Evolutionary conservation across 2,113 vertebrate species (phyloP).

Genomic region (Origma solitaria): DNA sequence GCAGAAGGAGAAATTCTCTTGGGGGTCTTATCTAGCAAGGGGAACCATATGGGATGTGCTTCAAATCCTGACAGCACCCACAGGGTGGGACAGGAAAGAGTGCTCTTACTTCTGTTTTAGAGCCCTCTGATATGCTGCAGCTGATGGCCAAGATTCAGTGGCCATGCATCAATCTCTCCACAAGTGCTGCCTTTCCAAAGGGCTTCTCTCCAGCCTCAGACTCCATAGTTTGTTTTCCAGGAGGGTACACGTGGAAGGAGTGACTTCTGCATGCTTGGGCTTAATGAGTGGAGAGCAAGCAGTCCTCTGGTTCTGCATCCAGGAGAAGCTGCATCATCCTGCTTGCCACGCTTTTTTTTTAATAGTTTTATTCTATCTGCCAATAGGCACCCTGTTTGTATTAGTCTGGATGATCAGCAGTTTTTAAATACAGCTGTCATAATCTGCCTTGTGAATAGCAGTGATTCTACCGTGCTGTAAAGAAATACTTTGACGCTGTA

Average conservation of each 20-base stretch:
- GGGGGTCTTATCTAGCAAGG: neutral
- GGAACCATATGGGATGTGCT: neutral
- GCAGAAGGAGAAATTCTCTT: neutral
- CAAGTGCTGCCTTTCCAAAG: neutral
- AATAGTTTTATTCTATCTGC: neutral
- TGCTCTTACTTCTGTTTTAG: neutral
- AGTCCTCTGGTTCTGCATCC: neutral
- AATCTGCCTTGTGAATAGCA: neutral
- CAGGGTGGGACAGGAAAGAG: neutral
- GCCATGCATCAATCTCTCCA: neutral
- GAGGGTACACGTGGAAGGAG: neutral
- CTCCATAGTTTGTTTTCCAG: neutral
- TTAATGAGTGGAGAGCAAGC: neutral
- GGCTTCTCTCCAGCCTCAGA: neutral
- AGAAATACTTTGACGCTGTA: neutral
- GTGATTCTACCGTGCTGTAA: neutral
- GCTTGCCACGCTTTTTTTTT: neutral
- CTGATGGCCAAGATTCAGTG: accelerated
- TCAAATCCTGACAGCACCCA: neutral
- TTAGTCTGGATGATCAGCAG: neutral
- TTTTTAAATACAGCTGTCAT: neutral
- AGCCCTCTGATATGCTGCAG: accelerated
- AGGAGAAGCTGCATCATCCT: neutral
- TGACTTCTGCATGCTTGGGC: neutral
- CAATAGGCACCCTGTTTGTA: neutral